Evolutionary conservation across 2,888 invertebrate species (phyloP), one percentile per base, ranked within the genome.

Genomic region (Lycaena phlaeas): DNA sequence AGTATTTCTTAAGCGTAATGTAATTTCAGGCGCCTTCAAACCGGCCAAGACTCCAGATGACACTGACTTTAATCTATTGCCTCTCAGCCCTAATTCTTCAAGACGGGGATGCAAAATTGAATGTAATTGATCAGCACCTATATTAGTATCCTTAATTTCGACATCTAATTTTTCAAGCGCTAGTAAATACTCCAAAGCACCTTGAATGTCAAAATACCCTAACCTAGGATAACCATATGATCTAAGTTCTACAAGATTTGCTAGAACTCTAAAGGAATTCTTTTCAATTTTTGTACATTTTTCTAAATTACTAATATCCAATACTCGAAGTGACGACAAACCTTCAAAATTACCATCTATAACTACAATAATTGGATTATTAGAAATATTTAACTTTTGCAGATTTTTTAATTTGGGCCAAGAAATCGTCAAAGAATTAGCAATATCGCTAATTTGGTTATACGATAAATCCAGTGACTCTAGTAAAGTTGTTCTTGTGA

Each of bases 1-100:
- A 0, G 96, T 95, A 57, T 95, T 94, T 37, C 89, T 88, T 36
- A 96, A 78, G 41, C 90, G 87, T n/a, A 96, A 89, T 0, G 84
- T 86, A 1, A 96, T 86, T 7, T 87, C 71, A 9, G 89, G 88
- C 12, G 90, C 90, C 61, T 93, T 92, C 1, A 95, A 81, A 4
- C 95, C 95, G 0, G 94, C 94, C 39, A 96, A 70, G 0, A 94
- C 91, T 41, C 94, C 94, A 0, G 95, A 93, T 0, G 94, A 92
- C 2, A 96, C 88, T 4, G 90, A 91, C 55, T 89, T 89, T 4
- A 96, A 72, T 38, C 93, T 85, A 9, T 87, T 86, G 0, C 96
- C 95, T 45, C 91, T 86, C 10, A 96, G 75, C 11, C 92, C 92
- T 40, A 96, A 74, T 52, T 89, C 88, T 53, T 87, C 87, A 1